phyloP scores from a whole-genome alignment of 2,797 vertebrate genomes.

The Novumbra hubbsi region DNA sequence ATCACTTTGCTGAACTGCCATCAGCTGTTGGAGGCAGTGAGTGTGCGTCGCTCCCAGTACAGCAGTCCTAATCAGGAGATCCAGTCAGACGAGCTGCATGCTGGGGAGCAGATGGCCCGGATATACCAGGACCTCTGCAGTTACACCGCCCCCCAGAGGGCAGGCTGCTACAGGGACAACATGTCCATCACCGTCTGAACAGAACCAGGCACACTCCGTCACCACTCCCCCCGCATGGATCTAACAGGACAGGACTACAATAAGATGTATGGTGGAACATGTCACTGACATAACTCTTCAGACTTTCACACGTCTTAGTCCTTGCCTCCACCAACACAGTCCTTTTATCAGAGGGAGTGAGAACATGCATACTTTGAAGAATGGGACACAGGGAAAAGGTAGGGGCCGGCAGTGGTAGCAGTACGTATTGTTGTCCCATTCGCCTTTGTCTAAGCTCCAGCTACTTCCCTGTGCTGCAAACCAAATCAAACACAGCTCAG shows the following conservation, averaged over 20 bases:
- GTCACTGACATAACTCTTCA: neutral
- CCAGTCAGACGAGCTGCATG: conserved; percentile 67
- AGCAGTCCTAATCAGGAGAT: conserved; percentile 68
- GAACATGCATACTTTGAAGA: neutral
- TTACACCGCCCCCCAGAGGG: conserved; percentile 69
- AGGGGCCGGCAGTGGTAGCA: neutral
- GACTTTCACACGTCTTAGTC: neutral
- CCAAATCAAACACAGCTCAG: no score
- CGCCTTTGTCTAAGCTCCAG: no score
- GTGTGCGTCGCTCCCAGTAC: conserved; percentile 73
- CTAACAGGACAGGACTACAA: conserved; percentile 11
- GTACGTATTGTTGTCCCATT: no score
- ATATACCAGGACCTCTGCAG: conserved; percentile 91
- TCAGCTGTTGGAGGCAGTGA: conserved; percentile 82
- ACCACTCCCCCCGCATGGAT: neutral
- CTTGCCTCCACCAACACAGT: neutral
- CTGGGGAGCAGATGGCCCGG: conserved; percentile 84
- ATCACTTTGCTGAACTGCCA: conserved; percentile 75
- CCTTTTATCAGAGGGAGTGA: neutral
- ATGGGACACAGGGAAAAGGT: neutral
- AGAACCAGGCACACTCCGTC: neutral
- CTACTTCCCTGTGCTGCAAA: no score
- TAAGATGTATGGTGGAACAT: conserved; percentile 6
- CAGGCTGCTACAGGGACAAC: conserved; percentile 77
- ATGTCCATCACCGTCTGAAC: conserved; percentile 80